Evolutionary conservation across 2,888 invertebrate genomes (phyloP), one percentile per base, ranked within the genome.

Genomic region (Melinopterus prodromus): DNA sequence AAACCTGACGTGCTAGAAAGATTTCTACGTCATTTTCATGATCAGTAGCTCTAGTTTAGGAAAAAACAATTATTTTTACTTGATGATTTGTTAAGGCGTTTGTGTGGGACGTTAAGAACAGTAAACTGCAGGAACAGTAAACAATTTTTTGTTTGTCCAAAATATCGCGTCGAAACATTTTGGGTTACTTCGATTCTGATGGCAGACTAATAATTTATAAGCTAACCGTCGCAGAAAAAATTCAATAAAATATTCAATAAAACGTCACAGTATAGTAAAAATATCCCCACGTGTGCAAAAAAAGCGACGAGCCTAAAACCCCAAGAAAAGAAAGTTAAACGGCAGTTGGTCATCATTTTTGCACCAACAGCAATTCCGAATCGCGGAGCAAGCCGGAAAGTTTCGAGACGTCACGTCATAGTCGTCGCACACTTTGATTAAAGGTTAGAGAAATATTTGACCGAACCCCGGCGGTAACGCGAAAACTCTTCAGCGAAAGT

Each of bases 321-420:
- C 53, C 5, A 53, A 53, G 9, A 6, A 53, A 53, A 12, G 53
- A 53, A 53, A 53, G 53, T 53, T 53, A 53, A 53, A 53, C 7
- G 53, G 53, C 53, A 53, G 53, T 53, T 53, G 53, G 53, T 53
- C 53, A 53, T 53, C 53, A 53, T 53, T 53, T 53, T 53, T 53
- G 53, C 53, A 53, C 53, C 53, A 53, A 6, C 53, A 53, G 53
- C 53, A 53, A 12, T 53, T 12, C 53, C 53, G 12, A 53, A 53
- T 12, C 12, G 53, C 53, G 53, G 53, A 53, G 53, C 26, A 53
- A 53, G 7, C 53, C 12, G 53, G 53, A 53, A 53, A 53, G 53
- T 53, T 53, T 53, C 53, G 53, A 53, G 53, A 53, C 53, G 53
- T 53, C 53, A 53, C 53, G 53, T 53, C 53, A 53, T 53, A 53